These are phyloP conservation scores for Phaonia tiefii DNA, from an alignment of 2,888 invertebrate species.

Conservation along the genomic window DNA sequence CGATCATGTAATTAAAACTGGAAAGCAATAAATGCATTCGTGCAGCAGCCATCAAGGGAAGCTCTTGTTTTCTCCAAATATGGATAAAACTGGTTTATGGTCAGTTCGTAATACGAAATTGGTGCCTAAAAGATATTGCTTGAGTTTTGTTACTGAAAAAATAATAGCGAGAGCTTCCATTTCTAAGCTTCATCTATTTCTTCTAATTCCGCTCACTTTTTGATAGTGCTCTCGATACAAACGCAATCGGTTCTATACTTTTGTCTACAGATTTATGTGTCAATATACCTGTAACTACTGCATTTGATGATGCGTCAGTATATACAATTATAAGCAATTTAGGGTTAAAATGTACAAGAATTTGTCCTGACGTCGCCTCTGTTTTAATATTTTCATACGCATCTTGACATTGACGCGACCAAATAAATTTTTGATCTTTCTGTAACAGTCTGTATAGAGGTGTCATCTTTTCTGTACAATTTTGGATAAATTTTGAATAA, in stretches of 20 bases:
- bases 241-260: slow-evolving; percentile 40
- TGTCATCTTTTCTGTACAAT: slow-evolving; percentile 38
- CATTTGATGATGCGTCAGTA: slow-evolving; percentile 31
- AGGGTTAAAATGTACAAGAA: slow-evolving; percentile 44
- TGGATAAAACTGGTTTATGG: too few relatives aligned
- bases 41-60: too few relatives aligned
- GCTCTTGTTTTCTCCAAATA: too few relatives aligned
- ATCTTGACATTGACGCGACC: slow-evolving; percentile 33
- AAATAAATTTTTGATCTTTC: slow-evolving; percentile 25
- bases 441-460: slow-evolving; percentile 42
- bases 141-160: too few relatives aligned
- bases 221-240: slow-evolving; percentile 44
- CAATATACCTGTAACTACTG: too few relatives aligned
- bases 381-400: slow-evolving; percentile 40
- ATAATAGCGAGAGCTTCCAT: slow-evolving; percentile 51
- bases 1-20: too few relatives aligned
- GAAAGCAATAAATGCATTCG: too few relatives aligned
- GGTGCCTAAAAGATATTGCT: too few relatives aligned
- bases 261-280: too few relatives aligned
- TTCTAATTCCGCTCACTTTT: slow-evolving; percentile 45
- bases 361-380: slow-evolving; percentile 41
- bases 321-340: slow-evolving; percentile 41
- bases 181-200: slow-evolving; percentile 43
- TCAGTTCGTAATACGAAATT: too few relatives aligned
- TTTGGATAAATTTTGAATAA: slow-evolving; percentile 34